Evolutionary conservation across 2,888 invertebrate genomes (phyloP), one percentile per base, ranked within the genome.

Genomic region (Muschampia plurimacula): DNA sequence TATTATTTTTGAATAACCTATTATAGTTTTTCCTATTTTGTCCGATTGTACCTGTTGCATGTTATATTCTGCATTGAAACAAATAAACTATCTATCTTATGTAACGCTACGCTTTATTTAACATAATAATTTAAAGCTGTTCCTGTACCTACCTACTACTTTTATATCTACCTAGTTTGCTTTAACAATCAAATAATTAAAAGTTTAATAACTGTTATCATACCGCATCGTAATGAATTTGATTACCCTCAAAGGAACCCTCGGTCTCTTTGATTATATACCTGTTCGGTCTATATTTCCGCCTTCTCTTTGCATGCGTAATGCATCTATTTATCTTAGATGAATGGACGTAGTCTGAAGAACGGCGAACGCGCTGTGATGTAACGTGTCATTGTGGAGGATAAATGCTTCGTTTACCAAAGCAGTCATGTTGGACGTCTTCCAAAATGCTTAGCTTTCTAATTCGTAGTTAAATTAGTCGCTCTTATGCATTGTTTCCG

Each of bases 361-460:
- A 41, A 64, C 36, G 32, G 44, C 46, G 28, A 49, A 64, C 67
- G 66, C 49, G 49, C 13, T 63, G 12, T 72, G 74, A 74, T 57
- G 57, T 73, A 60, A 52, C 63, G 63, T 71, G 60, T 75, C 76
- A 75, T 77, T 76, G 75, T 75, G 75, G 71, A 74, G 76, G 74
- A 79, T 75, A 75, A 77, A 76, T 73, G 76, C 74, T 69, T 75
- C 74, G 75, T 76, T 75, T 70, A 74, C 72, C 71, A 68, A 67
- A 72, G 69, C 72, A 28, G 46, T 63, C 62, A 65, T 28, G 60
- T 77, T 78, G 79, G 78, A 79, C 46, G 52, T 44, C 68, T 60
- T 78, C 79, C 78, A 79, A 78, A 75, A 73, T 72, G 63, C 36
- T 67, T 57, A 55, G 66, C 69, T 72, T 72, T 63, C 64, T 65